Base-by-base conservation (phyloP, 2,797 vertebrate species). In the Characodon lateralis region DNA sequence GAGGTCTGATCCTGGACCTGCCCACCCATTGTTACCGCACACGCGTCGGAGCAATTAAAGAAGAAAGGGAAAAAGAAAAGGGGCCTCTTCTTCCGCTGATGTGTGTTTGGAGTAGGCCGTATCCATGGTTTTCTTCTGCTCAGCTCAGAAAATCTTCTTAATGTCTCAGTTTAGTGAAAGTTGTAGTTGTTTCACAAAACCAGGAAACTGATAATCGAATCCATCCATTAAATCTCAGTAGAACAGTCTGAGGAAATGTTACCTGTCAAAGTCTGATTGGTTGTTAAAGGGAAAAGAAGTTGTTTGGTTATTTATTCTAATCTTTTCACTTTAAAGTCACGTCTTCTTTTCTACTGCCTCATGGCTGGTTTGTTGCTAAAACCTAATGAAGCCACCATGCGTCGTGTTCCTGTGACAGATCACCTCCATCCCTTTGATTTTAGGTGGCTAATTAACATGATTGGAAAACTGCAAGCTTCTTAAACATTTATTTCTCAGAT, bases 1-100 rank as follows among this genome's bases (percentile, higher is more conserved):
- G 39, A 58, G 71, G 72, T 61, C 80, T 72, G 18, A 74, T 80
- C 85, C 82, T 41, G 71, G 88, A 76, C 82, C 82, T 81, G 84
- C 85, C 82, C 78, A n/a, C 75, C 82, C 84, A 86, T 90, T 91
- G 88, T 92, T 73, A 76, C 59, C 85, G 2, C 81, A 85, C 95
- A 94, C 93, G 92, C 93, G 95, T 87, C 92, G 55, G 83, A 82
- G 90, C 83, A 91, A 94, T 94, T 93, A 92, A n/a, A 83, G 79
- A 79, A 73, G 77, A 81, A 82, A 89, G 86, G 89, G 85, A 83
- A 78, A 79, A 63, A 77, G 53, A 26, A 16, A 65, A 31, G 4
- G 7, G 1, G 39, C 85, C 89, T 90, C 82, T 84, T 75, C 78
- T 26, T 87, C 81, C 68, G 85, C 63, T 88, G 77, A 89, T 26